Evolutionary conservation across 2,797 vertebrate genomes (phyloP).

Genomic region (Melanotaenia maccullochi): DNA sequence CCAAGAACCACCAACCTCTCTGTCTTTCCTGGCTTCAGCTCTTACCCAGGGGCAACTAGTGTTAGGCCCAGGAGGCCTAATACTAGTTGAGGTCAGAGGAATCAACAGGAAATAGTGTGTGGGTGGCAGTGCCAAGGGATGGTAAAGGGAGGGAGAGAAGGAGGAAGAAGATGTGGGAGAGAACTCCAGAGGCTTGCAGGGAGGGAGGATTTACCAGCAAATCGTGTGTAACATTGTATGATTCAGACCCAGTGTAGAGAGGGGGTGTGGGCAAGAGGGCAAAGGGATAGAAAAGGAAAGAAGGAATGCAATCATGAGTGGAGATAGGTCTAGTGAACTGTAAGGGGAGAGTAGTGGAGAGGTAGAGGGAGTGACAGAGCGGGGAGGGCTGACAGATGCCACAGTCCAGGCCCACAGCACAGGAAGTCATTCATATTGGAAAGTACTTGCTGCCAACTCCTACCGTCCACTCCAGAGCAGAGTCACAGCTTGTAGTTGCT

Average conservation of each 20-base stretch:
- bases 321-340: conserved; percentile 24
- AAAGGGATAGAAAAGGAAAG: conserved; percentile 25
- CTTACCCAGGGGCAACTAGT: conserved; percentile 64
- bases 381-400: conserved; percentile 77
- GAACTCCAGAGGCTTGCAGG: conserved; percentile 35
- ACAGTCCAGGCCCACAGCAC: conserved; percentile 80
- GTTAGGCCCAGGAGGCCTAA: conserved; percentile 65
- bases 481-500: conserved; percentile 53
- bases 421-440: conserved; percentile 84
- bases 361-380: conserved; percentile 26
- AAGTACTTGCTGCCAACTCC: conserved; percentile 69
- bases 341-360: conserved; percentile 33
- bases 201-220: conserved; percentile 72
- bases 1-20: conserved; percentile 75
- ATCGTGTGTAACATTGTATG: conserved; percentile 76
- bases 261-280: conserved; percentile 72
- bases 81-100: conserved; percentile 63
- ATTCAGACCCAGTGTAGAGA: conserved; percentile 76
- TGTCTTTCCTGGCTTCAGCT: conserved; percentile 71
- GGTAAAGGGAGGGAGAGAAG: conserved; percentile 52
- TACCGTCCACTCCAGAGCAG: conserved; percentile 56
- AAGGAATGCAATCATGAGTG: conserved; percentile 23
- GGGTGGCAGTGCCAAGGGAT: conserved; percentile 84
- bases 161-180: conserved; percentile 75
- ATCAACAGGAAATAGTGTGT: conserved; percentile 82